Conservation (phyloP, 92 coral and sea anemone genomes). For the Scolanthus callimorphus region DNA sequence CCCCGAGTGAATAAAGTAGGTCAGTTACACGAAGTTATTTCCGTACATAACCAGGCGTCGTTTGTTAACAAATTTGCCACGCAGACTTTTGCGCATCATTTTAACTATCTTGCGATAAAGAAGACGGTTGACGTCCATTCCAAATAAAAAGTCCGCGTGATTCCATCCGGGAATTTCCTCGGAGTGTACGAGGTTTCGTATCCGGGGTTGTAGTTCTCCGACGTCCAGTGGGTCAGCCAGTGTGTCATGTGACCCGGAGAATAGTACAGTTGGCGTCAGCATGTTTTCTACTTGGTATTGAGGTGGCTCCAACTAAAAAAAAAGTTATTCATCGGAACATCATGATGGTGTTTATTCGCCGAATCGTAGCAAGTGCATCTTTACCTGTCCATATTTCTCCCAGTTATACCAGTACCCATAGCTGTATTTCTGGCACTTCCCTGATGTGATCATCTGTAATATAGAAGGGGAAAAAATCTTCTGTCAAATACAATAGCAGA, state of each 20-base stretch:
- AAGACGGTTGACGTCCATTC: slow-evolving; percentile 55
- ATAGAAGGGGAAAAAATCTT: background rate
- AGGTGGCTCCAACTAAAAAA: slow-evolving; percentile 51
- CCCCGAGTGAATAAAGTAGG: too few species aligned
- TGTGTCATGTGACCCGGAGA: slow-evolving; percentile 88
- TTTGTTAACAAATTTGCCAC: too few species aligned
- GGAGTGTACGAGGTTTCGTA: slow-evolving; percentile 54
- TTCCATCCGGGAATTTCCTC: slow-evolving; percentile 78
- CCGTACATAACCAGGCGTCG: too few species aligned
- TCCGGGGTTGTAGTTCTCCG: slow-evolving; percentile 30
- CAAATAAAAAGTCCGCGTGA: slow-evolving; percentile 81
- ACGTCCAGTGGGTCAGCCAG: slow-evolving; percentile 88
- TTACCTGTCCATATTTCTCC: slow-evolving; percentile 74
- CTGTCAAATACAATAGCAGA: too few species aligned
- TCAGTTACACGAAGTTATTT: too few species aligned
- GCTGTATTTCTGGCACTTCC: slow-evolving; percentile 79
- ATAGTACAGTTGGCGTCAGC: slow-evolving; percentile 63
- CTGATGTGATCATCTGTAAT: slow-evolving; percentile 72
- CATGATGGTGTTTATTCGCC: too few species aligned
- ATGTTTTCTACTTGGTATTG: slow-evolving; percentile 60
- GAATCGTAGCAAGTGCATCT: too few species aligned
- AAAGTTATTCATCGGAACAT: too few species aligned
- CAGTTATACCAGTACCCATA: slow-evolving; percentile 76
- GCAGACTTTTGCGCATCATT: slow-evolving; percentile 17
- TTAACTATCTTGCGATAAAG: slow-evolving; percentile 53